Evolutionary conservation across 2,113 vertebrate species (phyloP), one percentile per base, ranked within the genome.

Genomic region (Peromyscus polionotus): DNA sequence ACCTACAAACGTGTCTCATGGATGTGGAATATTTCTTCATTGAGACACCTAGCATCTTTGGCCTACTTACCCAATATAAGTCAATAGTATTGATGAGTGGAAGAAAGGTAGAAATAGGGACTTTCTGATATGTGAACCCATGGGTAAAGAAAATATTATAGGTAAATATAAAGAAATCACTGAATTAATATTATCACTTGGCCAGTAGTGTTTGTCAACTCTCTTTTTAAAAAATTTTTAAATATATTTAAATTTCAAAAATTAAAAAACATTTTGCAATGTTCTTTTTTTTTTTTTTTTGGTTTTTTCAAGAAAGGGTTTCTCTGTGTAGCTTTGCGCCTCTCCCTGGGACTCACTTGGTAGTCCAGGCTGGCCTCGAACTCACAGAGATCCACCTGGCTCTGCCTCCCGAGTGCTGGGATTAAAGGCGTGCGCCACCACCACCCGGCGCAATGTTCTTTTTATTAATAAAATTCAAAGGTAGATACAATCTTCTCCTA

Each of bases 401-500:
- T 42, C 39, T 42, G 39, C 39, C 39, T 42, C 39, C 39, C 39
- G 39, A 42, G 39, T 42, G 39, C 39, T 42, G 39, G 39, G 39
- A 42, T 42, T 42, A 42, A 42, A 42, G 39, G 39, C 39, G 39
- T 42, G 39, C 39, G 3, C 39, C 39, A 42, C 39, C 39, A 42
- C 39, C 39, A 3, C 39, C 39, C 39, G 39, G 39, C 39, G 39
- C 39, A 42, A 42, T 42, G 39, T 42, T 42, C 2, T 39, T 91
- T 95, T 95, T 65, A 91, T 81, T 77, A 90, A 92, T 73, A 79
- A 61, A 87, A 96, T 93, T 24, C 36, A 70, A 39, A 54, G 22
- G 17, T n/a, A 76, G 48, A 14, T 65, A 16, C 9, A 36, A n/a
- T 7, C 59, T 86, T 70, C 4, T 6, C 57, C 45, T 51, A 85